These are phyloP conservation scores for Drosophila kepulauana DNA, from an alignment of 1,140 invertebrate genomes.

Conservation along the genomic window DNA sequence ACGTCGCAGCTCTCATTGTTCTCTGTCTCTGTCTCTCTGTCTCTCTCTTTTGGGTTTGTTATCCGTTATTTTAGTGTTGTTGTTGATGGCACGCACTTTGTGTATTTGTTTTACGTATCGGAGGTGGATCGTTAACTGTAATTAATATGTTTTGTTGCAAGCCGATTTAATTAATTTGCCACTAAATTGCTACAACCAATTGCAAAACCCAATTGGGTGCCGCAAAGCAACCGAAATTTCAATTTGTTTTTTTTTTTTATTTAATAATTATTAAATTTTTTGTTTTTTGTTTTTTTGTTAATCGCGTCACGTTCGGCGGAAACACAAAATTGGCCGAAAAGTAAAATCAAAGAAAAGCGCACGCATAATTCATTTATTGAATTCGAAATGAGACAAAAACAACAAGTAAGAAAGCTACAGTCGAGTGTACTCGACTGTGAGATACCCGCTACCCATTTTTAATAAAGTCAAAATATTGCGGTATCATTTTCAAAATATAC, in stretches of 20 bases:
- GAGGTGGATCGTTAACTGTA: slow-evolving; percentile 79
- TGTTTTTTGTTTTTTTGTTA: slow-evolving; percentile 42
- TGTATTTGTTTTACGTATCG: slow-evolving; percentile 26
- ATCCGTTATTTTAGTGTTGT: slow-evolving; percentile 42
- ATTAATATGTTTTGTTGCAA: slow-evolving; percentile 73
- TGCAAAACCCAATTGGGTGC: slow-evolving; percentile 43
- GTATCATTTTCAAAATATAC: no score
- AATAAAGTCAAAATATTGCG: no score
- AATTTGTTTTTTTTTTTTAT: slow-evolving; percentile 31
- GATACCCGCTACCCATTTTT: no score
- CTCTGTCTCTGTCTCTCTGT: background rate
- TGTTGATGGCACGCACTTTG: slow-evolving; percentile 33
- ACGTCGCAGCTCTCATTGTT: slow-evolving; percentile 63
- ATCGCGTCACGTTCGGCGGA: slow-evolving; percentile 45
- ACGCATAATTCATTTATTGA: slow-evolving; percentile 25
- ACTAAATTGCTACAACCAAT: slow-evolving; percentile 42
- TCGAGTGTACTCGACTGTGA: no score
- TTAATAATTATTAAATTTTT: slow-evolving; percentile 1
- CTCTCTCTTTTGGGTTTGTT: slow-evolving; percentile 6
- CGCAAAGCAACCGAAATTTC: slow-evolving; percentile 50
- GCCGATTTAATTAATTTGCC: slow-evolving; percentile 65
- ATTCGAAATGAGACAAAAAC: slow-evolving; percentile 17
- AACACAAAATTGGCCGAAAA: slow-evolving; percentile 54
- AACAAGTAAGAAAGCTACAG: no score
- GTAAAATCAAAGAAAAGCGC: slow-evolving; percentile 59